Conservation (phyloP, 2,888 invertebrate genomes). For the Amphipyra berbera region DNA sequence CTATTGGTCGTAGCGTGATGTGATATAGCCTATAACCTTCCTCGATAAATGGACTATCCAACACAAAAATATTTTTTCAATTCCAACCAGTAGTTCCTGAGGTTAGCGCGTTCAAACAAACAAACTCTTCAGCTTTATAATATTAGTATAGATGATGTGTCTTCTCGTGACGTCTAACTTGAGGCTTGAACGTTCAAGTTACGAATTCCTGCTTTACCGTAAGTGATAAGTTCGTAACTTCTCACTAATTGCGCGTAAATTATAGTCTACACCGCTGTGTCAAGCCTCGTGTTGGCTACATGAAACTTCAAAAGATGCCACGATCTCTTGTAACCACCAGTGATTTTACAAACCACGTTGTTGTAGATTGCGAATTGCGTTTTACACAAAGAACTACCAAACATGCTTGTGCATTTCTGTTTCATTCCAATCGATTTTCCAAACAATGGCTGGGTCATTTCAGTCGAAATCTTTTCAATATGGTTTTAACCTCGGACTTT, state of each 20-base stretch:
- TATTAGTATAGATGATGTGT: neutral
- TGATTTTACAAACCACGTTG: no score
- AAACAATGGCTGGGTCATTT: slow-evolving; percentile 29
- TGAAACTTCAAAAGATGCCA: neutral
- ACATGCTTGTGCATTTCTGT: no score
- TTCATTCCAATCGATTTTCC: neutral
- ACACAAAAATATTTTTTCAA: no score
- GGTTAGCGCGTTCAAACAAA: no score
- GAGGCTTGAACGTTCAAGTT: slow-evolving; percentile 19
- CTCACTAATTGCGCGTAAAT: slow-evolving; percentile 21
- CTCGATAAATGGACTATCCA: no score
- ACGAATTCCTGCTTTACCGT: slow-evolving; percentile 48
- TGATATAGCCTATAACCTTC: no score
- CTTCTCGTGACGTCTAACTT: slow-evolving; percentile 3
- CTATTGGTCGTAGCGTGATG: no score
- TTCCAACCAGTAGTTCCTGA: no score
- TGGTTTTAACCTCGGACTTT: slow-evolving; percentile 57
- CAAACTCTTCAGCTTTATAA: no score
- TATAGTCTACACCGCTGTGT: slow-evolving; percentile 15
- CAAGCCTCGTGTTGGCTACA: neutral
- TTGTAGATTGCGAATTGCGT: no score
- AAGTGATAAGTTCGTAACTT: slow-evolving; percentile 10
- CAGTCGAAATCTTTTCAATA: slow-evolving; percentile 28
- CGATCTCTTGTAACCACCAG: no score
- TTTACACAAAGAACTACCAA: no score